phyloP scores from a whole-genome alignment of 2,797 vertebrate species.

The Coregonus ussuriensis region DNA sequence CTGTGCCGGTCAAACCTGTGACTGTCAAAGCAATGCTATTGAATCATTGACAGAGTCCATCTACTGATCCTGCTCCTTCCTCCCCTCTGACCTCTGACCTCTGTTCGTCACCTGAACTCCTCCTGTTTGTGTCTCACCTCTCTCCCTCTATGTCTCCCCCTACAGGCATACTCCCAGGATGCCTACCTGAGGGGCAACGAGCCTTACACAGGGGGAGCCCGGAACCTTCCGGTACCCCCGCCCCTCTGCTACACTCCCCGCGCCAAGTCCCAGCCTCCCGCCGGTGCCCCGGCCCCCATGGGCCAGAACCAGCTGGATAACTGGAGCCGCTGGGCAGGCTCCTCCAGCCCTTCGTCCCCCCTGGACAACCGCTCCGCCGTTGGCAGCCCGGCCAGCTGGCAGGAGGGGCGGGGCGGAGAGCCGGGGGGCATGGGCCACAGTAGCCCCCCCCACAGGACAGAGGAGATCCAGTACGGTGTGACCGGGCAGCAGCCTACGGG shows the following conservation, averaged over 20 bases:
- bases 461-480: conserved; percentile 82
- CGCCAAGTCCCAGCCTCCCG: conserved; percentile 76
- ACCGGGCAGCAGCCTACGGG: conserved; percentile 72
- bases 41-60: not conserved
- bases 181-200: conserved; percentile 96
- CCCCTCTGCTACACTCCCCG: conserved; percentile 85
- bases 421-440: conserved; percentile 72
- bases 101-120: not conserved
- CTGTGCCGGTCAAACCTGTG: not conserved
- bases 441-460: conserved; percentile 75
- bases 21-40: not conserved
- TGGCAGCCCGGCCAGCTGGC: conserved; percentile 74
- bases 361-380: conserved; percentile 75
- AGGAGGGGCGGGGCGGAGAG: conserved; percentile 70
- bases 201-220: conserved; percentile 87
- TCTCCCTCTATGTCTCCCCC: conserved; percentile 27
- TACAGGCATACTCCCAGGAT: conserved; percentile 94
- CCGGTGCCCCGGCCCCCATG: conserved; percentile 65
- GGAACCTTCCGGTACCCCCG: conserved; percentile 91
- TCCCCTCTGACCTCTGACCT: not conserved
- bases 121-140: conserved; percentile 17
- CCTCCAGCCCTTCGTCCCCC: conserved; percentile 75
- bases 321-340: conserved; percentile 78
- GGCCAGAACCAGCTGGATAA: conserved; percentile 83
- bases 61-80: not conserved